A percentile compares a stretch with the other conserved stretches of the same genome.
Conservation (phyloP, 2,113 vertebrate species). For the Psilopogon haemacephalus region DNA sequence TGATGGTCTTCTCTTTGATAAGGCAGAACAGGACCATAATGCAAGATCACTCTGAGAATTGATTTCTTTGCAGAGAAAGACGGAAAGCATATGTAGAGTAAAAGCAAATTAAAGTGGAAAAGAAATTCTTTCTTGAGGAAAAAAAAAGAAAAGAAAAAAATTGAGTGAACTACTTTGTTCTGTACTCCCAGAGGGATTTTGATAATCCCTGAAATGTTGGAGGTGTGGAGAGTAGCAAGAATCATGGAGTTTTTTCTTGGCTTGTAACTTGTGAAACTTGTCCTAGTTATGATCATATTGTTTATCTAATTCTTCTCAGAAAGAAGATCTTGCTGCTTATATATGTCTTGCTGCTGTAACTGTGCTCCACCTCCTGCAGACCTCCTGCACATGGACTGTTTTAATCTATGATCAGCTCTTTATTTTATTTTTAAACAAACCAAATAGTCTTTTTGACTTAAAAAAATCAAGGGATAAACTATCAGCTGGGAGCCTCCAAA, state of each 20-base stretch:
- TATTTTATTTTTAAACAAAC: not conserved
- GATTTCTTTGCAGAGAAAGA: not conserved
- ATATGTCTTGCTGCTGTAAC: not conserved
- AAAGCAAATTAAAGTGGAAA: not conserved
- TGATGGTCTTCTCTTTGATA: not conserved
- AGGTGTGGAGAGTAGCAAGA: not conserved
- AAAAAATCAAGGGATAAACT: not conserved
- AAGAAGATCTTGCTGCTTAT: not conserved
- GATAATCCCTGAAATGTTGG: not conserved
- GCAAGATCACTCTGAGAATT: not conserved
- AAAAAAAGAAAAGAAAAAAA: not conserved
- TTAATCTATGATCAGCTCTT: not conserved
- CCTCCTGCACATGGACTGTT: slow-evolving; percentile 1
- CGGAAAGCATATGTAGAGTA: not conserved
- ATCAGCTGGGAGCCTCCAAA: not conserved
- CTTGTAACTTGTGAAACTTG: not conserved
- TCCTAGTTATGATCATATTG: not conserved
- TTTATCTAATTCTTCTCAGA: not conserved
- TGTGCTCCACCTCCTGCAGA: not conserved
- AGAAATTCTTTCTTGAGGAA: not conserved
- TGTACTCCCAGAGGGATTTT: not conserved
- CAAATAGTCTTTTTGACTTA: not conserved
- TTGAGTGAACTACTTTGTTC: not conserved
- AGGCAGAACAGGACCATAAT: not conserved
- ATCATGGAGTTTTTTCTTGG: not conserved